Evolutionary conservation across 2,797 vertebrate genomes (phyloP).

Genomic region (Enteromius radiatus): DNA sequence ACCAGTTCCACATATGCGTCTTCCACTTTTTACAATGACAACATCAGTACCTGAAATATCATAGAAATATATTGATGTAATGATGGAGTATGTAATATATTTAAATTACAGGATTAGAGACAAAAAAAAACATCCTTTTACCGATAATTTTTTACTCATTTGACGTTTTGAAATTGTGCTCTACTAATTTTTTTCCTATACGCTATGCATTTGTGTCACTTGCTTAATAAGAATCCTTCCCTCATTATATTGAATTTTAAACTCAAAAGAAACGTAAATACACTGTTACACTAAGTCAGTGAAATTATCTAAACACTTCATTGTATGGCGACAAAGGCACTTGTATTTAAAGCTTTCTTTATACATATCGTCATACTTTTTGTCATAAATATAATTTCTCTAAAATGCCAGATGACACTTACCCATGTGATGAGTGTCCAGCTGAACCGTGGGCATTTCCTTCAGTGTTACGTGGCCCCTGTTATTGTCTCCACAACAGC

Average conservation of each 20-base stretch:
- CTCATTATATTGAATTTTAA: neutral
- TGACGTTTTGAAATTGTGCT: neutral
- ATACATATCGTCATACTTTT: neutral
- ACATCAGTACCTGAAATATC: conserved; percentile 91
- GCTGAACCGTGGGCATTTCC: conserved; percentile 95
- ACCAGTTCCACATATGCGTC: conserved; percentile 97
- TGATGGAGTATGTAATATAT: too few relatives aligned
- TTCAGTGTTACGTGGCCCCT: conserved; percentile 91
- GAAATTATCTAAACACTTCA: neutral
- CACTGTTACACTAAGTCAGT: neutral
- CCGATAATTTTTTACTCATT: neutral
- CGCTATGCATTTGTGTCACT: neutral
- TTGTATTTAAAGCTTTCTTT: neutral
- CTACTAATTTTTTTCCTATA: neutral
- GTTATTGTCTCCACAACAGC: conserved; percentile 87
- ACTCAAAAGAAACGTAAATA: neutral
- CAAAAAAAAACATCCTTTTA: neutral
- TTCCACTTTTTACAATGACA: conserved; percentile 96
- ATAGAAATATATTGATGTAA: neutral
- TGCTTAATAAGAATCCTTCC: neutral
- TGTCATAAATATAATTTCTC: neutral
- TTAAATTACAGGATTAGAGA: neutral
- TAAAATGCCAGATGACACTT: conserved; percentile 59
- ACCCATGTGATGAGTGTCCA: conserved; percentile 98
- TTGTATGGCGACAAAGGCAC: neutral